phyloP scores from a whole-genome alignment of 2,888 invertebrate genomes.

The Prenolepis imparis region DNA sequence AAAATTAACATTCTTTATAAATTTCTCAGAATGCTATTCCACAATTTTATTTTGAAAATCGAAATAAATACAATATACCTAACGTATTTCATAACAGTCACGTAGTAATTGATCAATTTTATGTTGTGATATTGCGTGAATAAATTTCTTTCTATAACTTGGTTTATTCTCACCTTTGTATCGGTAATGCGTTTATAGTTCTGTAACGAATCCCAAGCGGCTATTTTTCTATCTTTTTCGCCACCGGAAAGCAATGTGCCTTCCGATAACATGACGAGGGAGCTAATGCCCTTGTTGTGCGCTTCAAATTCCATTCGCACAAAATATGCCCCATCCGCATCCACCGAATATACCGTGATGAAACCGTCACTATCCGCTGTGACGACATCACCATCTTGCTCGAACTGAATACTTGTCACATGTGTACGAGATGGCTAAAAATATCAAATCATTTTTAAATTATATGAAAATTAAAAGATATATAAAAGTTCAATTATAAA shows the following conservation, averaged over 20 bases:
- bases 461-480: background rate
- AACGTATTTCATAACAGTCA: background rate
- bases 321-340: conserved; percentile 95
- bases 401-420: conserved; percentile 95
- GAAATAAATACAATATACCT: background rate
- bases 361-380: conserved; percentile 97
- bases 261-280: conserved; percentile 95
- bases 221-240: conserved; percentile 95
- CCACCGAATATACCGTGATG: conserved; percentile 96
- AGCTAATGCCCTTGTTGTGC: conserved; percentile 95
- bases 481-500: background rate
- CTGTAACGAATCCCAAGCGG: conserved; percentile 96
- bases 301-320: conserved; percentile 96
- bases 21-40: no score
- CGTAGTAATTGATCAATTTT: background rate
- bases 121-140: background rate
- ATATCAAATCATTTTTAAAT: background rate
- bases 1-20: no score
- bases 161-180: conserved; percentile 89
- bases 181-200: conserved; percentile 96
- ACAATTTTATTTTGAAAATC: no score
- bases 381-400: conserved; percentile 96
- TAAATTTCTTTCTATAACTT: background rate
- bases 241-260: conserved; percentile 96
- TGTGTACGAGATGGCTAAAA: conserved; percentile 92